Percentiles rank a stretch among this genome's conserved stretches.
phyloP scores from a whole-genome alignment of 2,888 invertebrate species.

The Entomobrya proxima region DNA sequence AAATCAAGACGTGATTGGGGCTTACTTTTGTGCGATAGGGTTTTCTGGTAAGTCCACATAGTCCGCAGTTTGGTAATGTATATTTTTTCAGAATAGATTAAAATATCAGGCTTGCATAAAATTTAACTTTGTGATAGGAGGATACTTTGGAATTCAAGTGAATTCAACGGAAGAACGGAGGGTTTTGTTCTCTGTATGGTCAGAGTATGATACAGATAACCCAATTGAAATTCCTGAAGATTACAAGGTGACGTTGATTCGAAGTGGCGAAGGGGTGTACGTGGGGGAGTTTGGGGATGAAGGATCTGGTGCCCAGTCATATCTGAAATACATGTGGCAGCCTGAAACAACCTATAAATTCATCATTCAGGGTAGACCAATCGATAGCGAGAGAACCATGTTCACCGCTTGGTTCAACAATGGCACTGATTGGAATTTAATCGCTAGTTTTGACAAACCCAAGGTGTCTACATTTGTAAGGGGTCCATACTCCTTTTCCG shows the following conservation, averaged over 20 bases:
- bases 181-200: slow-evolving; percentile 73
- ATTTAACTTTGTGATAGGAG: slow-evolving; percentile 64
- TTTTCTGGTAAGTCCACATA: slow-evolving; percentile 32
- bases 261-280: slow-evolving; percentile 67
- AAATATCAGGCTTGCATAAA: too few relatives aligned
- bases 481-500: slow-evolving; percentile 69
- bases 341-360: slow-evolving; percentile 67
- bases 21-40: slow-evolving; percentile 72
- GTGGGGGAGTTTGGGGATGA: slow-evolving; percentile 73
- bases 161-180: slow-evolving; percentile 68
- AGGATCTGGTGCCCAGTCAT: slow-evolving; percentile 73
- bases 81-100: neutral
- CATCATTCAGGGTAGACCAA: slow-evolving; percentile 57
- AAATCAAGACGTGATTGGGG: slow-evolving; percentile 67
- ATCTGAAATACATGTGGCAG: slow-evolving; percentile 70
- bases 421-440: slow-evolving; percentile 65
- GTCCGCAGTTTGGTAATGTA: neutral
- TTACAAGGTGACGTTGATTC: slow-evolving; percentile 65
- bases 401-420: slow-evolving; percentile 72
- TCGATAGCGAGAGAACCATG: slow-evolving; percentile 66
- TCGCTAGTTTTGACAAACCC: slow-evolving; percentile 70
- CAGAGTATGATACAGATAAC: slow-evolving; percentile 68
- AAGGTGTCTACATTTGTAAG: slow-evolving; percentile 64
- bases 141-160: slow-evolving; percentile 74
- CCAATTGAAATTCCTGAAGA: slow-evolving; percentile 72